A percentile compares a stretch with the other conserved stretches of the same genome.
phyloP scores from a whole-genome alignment of 2,113 vertebrate species.

The Labrus mixtus region DNA sequence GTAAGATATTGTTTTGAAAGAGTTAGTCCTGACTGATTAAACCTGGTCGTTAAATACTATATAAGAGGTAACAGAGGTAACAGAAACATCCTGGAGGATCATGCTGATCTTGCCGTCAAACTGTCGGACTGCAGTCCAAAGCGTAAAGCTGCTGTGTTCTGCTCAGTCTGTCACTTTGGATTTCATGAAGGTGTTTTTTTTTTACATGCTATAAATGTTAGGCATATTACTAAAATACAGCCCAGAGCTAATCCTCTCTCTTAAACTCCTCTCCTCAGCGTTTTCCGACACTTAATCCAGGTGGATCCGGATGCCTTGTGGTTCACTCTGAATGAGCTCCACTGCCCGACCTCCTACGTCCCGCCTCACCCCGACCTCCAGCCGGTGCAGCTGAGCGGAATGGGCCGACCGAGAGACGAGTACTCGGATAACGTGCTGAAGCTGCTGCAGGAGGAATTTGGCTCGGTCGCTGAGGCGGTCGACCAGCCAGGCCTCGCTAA shows the following conservation, averaged over 20 bases:
- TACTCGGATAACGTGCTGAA: slow-evolving; percentile 85
- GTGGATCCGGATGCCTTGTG: slow-evolving; percentile 90
- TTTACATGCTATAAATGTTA: neutral
- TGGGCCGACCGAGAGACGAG: slow-evolving; percentile 73
- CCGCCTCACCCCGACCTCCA: slow-evolving; percentile 86
- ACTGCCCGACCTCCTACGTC: slow-evolving; percentile 77
- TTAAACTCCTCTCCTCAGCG: slow-evolving; percentile 72
- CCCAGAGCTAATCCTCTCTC: slow-evolving; percentile 23
- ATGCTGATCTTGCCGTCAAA: slow-evolving; percentile 17
- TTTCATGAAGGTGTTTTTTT: slow-evolving; percentile 30
- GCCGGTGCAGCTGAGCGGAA: slow-evolving; percentile 76
- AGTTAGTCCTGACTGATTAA: neutral
- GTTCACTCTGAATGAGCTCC: slow-evolving; percentile 87
- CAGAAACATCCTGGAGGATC: neutral
- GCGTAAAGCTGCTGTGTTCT: slow-evolving; percentile 4
- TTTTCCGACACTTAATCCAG: slow-evolving; percentile 88
- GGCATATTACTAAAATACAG: slow-evolving; percentile 1
- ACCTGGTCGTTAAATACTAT: neutral
- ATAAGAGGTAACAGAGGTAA: neutral
- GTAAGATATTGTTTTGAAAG: neutral
- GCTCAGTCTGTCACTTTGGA: slow-evolving; percentile 34
- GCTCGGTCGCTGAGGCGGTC: neutral
- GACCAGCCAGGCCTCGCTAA: neutral
- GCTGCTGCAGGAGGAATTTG: slow-evolving; percentile 84
- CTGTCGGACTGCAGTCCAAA: neutral